Percentiles rank a stretch among this genome's conserved stretches.
These are phyloP conservation scores for Watsonalla cultraria DNA, from an alignment of 2,888 invertebrate species.

Conservation along the genomic window DNA sequence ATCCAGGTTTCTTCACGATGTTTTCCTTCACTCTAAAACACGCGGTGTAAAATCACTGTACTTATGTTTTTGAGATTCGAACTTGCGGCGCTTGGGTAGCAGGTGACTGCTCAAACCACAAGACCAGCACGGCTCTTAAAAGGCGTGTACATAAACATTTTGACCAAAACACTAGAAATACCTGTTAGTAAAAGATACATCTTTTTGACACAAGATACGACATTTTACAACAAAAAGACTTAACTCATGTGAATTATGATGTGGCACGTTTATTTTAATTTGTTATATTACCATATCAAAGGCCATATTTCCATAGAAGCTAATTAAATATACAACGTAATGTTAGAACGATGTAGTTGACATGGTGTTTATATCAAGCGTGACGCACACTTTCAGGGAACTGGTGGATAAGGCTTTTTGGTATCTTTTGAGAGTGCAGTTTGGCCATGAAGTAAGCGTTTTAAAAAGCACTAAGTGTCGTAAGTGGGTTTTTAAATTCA, in stretches of 20 bases:
- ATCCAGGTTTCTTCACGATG: no score
- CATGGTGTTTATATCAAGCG: slow-evolving; percentile 26
- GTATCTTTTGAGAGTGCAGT: slow-evolving; percentile 27
- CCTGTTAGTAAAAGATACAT: no score
- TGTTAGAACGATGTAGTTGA: slow-evolving; percentile 32
- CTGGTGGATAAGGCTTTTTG: slow-evolving; percentile 29
- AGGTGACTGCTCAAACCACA: no score
- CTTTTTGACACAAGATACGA: neutral
- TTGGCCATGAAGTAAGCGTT: slow-evolving; percentile 23
- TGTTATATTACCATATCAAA: slow-evolving; percentile 1
- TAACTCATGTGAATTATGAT: neutral
- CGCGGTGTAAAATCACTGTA: no score
- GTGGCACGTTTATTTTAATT: neutral
- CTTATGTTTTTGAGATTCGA: no score
- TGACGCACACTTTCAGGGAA: slow-evolving; percentile 38
- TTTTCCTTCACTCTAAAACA: no score
- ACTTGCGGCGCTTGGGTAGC: no score
- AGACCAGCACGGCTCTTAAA: no score
- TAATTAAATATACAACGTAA: slow-evolving; percentile 29
- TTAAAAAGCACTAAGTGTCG: neutral
- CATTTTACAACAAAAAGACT: neutral
- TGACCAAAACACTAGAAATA: no score
- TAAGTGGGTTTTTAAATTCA: no score
- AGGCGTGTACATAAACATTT: no score
- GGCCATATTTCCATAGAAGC: slow-evolving; percentile 5